Evolutionary conservation across 2,888 invertebrate genomes (phyloP).

Genomic region (Agrypnus murinus): DNA sequence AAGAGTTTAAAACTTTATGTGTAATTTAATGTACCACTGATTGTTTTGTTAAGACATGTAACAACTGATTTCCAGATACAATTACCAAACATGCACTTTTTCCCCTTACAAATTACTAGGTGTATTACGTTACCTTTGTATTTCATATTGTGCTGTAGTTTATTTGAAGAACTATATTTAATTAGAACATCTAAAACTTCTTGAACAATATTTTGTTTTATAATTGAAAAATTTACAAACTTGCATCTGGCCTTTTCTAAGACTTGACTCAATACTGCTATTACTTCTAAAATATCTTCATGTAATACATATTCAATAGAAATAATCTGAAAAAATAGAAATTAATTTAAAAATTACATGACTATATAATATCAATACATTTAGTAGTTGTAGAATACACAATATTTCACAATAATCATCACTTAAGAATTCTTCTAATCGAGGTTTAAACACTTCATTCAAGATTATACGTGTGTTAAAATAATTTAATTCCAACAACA

Average conservation of each 20-base stretch:
- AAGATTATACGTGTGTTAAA: conserved; percentile 37
- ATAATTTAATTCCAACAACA: conserved; percentile 57
- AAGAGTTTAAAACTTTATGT: no score
- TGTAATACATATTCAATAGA: neutral
- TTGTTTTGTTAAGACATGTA: no score
- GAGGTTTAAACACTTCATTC: conserved; percentile 29
- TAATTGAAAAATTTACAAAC: conserved; percentile 61
- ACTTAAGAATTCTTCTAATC: conserved; percentile 21
- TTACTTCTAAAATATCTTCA: neutral
- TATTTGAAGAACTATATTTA: conserved; percentile 21
- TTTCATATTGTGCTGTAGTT: neutral
- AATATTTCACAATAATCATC: conserved; percentile 25
- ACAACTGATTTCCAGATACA: no score
- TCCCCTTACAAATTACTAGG: no score
- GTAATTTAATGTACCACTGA: no score
- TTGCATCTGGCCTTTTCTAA: conserved; percentile 60
- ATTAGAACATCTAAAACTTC: conserved; percentile 54
- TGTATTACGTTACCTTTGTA: no score
- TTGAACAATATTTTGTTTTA: conserved; percentile 59
- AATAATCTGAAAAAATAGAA: conserved; percentile 1
- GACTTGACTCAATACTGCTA: conserved; percentile 57
- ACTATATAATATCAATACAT: conserved; percentile 36
- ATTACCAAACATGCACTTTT: no score
- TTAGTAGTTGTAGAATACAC: conserved; percentile 30
- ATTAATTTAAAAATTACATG: neutral